phyloP scores from a whole-genome alignment of 2,888 invertebrate species.

The Hecatera dysodea region DNA sequence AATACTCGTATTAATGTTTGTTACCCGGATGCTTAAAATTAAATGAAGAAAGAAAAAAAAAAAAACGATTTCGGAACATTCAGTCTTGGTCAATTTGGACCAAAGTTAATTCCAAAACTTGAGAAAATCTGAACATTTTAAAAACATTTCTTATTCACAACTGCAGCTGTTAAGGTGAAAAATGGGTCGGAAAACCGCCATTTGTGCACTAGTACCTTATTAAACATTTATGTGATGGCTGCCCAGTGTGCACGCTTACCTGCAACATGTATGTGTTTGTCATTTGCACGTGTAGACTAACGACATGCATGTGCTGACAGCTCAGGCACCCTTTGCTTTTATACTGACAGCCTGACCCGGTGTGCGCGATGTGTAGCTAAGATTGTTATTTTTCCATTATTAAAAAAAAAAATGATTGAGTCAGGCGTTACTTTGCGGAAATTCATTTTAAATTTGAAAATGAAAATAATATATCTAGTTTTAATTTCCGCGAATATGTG shows the following conservation, averaged over 20 bases:
- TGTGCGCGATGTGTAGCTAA: constrained; percentile 2
- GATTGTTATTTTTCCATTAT: neutral
- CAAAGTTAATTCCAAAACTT: neutral
- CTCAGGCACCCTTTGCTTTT: neutral
- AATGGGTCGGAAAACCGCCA: neutral
- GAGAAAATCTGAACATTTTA: neutral
- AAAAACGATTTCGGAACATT: neutral
- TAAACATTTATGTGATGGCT: no score
- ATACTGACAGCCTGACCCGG: constrained; percentile 12
- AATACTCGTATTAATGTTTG: no score
- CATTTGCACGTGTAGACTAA: constrained; percentile 10
- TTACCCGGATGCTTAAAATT: no score
- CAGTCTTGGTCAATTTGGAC: neutral
- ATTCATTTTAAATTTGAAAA: no score
- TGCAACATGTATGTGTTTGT: neutral
- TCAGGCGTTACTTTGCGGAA: no score
- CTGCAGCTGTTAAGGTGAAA: neutral
- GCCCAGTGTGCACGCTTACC: neutral
- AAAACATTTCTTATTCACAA: neutral
- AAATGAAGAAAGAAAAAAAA: no score
- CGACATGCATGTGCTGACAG: constrained; percentile 3
- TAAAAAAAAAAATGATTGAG: no score
- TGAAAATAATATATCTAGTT: no score
- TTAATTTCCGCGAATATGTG: no score
- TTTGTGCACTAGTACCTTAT: no score